A percentile compares a stretch with the other conserved stretches of the same genome.
phyloP scores from a whole-genome alignment of 2,797 vertebrate genomes.

The Paedocypris micromegethes region DNA sequence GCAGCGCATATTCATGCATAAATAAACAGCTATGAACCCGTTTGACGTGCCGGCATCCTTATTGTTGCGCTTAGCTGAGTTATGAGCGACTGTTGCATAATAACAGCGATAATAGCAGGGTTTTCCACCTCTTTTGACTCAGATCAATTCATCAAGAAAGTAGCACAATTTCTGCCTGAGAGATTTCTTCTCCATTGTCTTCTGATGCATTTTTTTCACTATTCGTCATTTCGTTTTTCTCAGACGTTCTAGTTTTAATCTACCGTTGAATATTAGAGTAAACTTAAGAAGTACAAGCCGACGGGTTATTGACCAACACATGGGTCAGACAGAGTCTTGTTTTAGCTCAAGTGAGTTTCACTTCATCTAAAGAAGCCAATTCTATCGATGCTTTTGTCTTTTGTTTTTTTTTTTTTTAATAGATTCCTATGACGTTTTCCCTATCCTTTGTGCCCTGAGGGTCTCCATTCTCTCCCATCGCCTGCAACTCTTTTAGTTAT shows the following conservation, averaged over 20 bases:
- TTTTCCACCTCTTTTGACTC: conserved; percentile 27
- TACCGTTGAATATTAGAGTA: no score
- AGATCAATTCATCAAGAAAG: conserved; percentile 26
- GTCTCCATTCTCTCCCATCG: not conserved
- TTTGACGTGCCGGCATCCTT: conserved; percentile 35
- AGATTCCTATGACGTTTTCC: conserved; percentile 25
- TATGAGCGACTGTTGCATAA: conserved; percentile 40
- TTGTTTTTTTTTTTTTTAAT: conserved; percentile 7
- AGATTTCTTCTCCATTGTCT: no score
- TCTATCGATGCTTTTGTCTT: not conserved
- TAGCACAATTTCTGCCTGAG: conserved; percentile 7
- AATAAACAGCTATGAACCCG: conserved; percentile 45
- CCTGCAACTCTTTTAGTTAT: conserved; percentile 40
- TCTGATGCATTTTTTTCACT: no score
- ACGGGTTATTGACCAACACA: no score
- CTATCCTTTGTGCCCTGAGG: conserved; percentile 10
- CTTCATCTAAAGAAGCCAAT: no score
- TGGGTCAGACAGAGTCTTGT: no score
- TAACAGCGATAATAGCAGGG: conserved; percentile 15
- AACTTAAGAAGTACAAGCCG: no score
- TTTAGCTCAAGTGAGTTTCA: no score
- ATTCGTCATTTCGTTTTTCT: no score
- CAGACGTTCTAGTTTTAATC: no score
- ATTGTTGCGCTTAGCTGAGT: conserved; percentile 31
- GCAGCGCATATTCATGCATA: conserved; percentile 43